phyloP scores from a whole-genome alignment of 1,140 invertebrate species.

The Atopsyche davidsoni region DNA sequence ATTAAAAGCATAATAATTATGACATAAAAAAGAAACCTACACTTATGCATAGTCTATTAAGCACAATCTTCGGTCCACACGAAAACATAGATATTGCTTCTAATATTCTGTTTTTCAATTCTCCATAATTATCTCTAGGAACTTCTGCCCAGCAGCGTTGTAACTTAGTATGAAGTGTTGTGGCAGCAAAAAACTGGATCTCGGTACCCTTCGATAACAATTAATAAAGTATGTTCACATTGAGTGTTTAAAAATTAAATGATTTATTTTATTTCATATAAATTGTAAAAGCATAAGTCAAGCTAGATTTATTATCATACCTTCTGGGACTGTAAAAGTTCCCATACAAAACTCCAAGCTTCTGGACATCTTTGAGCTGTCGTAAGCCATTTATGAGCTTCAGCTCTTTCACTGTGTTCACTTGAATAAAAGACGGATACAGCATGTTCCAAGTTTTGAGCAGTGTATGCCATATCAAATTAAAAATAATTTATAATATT shows the following conservation, averaged over 20 bases:
- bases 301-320: no score
- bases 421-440: constrained; percentile 48
- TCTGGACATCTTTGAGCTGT: constrained; percentile 72
- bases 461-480: constrained; percentile 42
- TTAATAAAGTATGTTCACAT: constrained; percentile 12
- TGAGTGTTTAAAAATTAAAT: neutral
- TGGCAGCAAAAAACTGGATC: constrained; percentile 89
- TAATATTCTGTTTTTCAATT: constrained; percentile 68
- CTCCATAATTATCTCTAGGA: constrained; percentile 66
- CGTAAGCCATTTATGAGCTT: constrained; percentile 78
- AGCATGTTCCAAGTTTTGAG: constrained; percentile 46
- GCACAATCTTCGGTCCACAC: constrained; percentile 73
- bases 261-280: neutral
- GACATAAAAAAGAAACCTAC: constrained; percentile 52
- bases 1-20: neutral
- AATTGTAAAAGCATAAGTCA: neutral
- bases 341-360: constrained; percentile 88
- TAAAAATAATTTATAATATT: no score
- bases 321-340: constrained; percentile 71
- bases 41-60: constrained; percentile 80
- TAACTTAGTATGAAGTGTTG: constrained; percentile 80
- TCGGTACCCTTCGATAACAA: constrained; percentile 62
- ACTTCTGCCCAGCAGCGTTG: constrained; percentile 81
- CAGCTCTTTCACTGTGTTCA: constrained; percentile 54
- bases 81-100: constrained; percentile 68